Evolutionary conservation across 2,113 vertebrate genomes (phyloP).

Genomic region (Dolichotis patagonum): DNA sequence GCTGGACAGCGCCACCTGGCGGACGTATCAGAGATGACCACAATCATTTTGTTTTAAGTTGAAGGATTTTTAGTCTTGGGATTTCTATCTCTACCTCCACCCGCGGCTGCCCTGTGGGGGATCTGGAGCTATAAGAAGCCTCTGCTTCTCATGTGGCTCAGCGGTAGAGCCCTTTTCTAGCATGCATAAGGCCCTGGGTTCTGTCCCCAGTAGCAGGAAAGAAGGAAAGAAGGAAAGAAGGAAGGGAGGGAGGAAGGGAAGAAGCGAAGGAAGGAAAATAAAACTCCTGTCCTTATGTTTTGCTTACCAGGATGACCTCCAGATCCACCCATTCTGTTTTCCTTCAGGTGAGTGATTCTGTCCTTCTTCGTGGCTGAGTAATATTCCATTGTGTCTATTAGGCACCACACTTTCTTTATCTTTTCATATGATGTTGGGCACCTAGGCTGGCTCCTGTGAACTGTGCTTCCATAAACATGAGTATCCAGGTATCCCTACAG

Average conservation of each 20-base stretch:
- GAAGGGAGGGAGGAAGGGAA: too few relatives aligned
- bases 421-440: background rate
- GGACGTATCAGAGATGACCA: background rate
- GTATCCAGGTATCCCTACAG: background rate
- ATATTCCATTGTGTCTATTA: background rate
- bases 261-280: background rate
- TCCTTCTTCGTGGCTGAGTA: background rate
- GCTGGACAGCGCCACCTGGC: constrained; percentile 68
- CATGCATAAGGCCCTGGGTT: background rate
- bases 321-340: background rate
- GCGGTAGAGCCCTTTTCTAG: too few relatives aligned
- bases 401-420: background rate
- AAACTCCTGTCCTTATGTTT: too few relatives aligned
- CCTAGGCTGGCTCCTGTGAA: background rate
- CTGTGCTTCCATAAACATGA: too few relatives aligned
- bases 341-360: background rate
- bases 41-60: background rate
- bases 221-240: background rate
- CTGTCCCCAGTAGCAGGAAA: background rate
- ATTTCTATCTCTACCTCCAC: background rate
- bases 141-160: background rate
- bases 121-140: background rate
- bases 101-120: background rate
- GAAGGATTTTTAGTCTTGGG: too few relatives aligned
- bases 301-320: too few relatives aligned